Percentiles rank a stretch among this genome's conserved stretches.
Conservation (phyloP, 2,113 vertebrate species). For the Aepyceros melampus region DNA sequence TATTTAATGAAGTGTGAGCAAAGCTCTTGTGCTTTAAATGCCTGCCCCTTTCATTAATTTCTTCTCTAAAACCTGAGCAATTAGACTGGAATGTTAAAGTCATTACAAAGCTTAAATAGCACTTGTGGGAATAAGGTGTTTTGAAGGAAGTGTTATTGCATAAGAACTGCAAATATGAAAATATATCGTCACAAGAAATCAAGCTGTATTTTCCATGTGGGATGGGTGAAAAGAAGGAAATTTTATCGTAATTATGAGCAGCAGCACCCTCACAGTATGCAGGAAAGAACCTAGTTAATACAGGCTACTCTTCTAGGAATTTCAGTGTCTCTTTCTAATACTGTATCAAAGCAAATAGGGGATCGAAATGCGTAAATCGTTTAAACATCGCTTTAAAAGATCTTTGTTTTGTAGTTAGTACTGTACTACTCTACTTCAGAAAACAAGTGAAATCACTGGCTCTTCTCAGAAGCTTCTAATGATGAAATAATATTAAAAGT, state of each 20-base stretch:
- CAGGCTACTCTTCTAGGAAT: neutral
- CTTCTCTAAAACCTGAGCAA: slow-evolving; percentile 25
- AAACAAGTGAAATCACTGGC: neutral
- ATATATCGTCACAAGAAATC: slow-evolving; percentile 37
- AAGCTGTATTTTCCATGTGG: slow-evolving; percentile 6
- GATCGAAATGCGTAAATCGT: neutral
- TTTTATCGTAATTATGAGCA: neutral
- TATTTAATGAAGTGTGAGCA: slow-evolving; percentile 67
- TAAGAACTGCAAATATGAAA: slow-evolving; percentile 49
- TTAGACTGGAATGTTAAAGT: slow-evolving; percentile 30
- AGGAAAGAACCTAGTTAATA: neutral
- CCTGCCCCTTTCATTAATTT: slow-evolving; percentile 42
- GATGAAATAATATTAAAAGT: neutral
- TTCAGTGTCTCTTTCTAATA: neutral
- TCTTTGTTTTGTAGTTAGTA: neutral
- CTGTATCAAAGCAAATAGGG: neutral
- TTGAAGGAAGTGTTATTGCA: slow-evolving; percentile 38
- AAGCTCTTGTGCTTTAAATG: slow-evolving; percentile 52
- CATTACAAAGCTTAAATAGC: slow-evolving; percentile 48
- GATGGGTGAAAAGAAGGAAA: neutral
- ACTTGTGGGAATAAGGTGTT: slow-evolving; percentile 48
- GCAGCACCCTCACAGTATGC: neutral
- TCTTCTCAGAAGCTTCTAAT: neutral
- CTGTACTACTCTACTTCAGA: neutral
- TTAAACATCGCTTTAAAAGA: neutral